Conservation (phyloP, 2,113 vertebrate species). For the Thunnus thynnus region DNA sequence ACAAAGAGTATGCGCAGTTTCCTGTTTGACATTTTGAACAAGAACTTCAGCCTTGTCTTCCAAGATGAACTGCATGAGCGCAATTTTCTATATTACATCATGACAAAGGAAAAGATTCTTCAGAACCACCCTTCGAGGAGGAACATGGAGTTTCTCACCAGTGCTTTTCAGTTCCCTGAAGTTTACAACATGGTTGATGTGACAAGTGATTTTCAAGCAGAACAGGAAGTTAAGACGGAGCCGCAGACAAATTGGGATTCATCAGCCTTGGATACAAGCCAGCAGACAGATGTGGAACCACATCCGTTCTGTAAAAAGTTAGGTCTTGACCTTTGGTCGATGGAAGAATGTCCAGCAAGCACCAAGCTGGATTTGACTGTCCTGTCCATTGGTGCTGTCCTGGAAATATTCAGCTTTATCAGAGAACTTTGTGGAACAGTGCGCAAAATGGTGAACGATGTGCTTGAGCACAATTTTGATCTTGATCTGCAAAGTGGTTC, state of each 20-base stretch:
- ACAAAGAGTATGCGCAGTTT: constrained; percentile 13
- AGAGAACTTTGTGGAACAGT: constrained; percentile 26
- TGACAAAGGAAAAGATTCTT: background rate
- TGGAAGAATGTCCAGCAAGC: background rate
- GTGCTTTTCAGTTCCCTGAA: constrained; percentile 1
- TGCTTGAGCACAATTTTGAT: constrained; percentile 63
- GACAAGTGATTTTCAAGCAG: background rate
- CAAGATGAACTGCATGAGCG: constrained; percentile 11
- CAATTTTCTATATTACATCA: constrained; percentile 29
- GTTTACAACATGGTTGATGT: constrained; percentile 16
- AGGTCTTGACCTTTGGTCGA: constrained; percentile 46
- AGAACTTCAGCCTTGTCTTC: constrained; percentile 23
- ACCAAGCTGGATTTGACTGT: constrained; percentile 29
- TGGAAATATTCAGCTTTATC: constrained; percentile 14
- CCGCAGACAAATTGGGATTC: background rate
- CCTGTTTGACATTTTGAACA: constrained; percentile 23
- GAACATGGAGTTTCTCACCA: constrained; percentile 9
- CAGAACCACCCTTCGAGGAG: background rate
- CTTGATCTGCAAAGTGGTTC: constrained; percentile 11
- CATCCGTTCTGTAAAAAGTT: constrained; percentile 31
- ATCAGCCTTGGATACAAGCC: background rate
- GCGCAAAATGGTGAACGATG: constrained; percentile 1
- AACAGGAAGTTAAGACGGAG: background rate
- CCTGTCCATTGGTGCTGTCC: constrained; percentile 32
- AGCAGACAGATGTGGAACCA: background rate